These are phyloP conservation scores for Bicyclus anynana DNA, from an alignment of 1,140 invertebrate genomes.

Conservation along the genomic window DNA sequence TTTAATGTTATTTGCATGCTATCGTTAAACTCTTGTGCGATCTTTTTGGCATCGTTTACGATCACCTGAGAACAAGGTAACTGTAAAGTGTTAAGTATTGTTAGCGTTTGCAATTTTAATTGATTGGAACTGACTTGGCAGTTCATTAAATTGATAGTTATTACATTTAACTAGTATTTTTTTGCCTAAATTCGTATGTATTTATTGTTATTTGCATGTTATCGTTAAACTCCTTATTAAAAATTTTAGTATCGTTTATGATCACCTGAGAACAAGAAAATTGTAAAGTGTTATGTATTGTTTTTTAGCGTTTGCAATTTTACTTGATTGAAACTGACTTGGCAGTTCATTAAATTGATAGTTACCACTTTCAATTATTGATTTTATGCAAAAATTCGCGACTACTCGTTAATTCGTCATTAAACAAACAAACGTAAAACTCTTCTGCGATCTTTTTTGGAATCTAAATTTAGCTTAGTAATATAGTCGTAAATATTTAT, in stretches of 20 bases:
- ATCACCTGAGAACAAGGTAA: neutral
- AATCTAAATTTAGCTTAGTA: too few relatives aligned
- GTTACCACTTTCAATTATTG: too few relatives aligned
- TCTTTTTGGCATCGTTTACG: slow-evolving; percentile 1
- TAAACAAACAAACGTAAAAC: slow-evolving; percentile 4
- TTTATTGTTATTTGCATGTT: slow-evolving; percentile 13
- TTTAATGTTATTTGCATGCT: slow-evolving; percentile 13
- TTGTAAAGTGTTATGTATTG: neutral
- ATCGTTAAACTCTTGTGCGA: neutral
- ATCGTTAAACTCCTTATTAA: neutral
- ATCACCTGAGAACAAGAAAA: neutral
- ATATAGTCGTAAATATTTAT: too few relatives aligned
- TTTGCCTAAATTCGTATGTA: too few relatives aligned
- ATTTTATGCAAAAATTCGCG: too few relatives aligned
- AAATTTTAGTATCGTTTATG: neutral
- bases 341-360: too few relatives aligned
- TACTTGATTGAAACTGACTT: neutral
- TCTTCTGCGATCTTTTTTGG: neutral
- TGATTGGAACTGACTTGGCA: neutral
- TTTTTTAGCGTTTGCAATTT: neutral
- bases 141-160: too few relatives aligned
- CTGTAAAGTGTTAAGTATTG: neutral
- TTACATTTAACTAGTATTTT: too few relatives aligned
- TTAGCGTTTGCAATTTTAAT: neutral
- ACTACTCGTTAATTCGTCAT: too few relatives aligned